phyloP scores from a whole-genome alignment of 1,140 invertebrate genomes.

The Drosophila pallidifrons region DNA sequence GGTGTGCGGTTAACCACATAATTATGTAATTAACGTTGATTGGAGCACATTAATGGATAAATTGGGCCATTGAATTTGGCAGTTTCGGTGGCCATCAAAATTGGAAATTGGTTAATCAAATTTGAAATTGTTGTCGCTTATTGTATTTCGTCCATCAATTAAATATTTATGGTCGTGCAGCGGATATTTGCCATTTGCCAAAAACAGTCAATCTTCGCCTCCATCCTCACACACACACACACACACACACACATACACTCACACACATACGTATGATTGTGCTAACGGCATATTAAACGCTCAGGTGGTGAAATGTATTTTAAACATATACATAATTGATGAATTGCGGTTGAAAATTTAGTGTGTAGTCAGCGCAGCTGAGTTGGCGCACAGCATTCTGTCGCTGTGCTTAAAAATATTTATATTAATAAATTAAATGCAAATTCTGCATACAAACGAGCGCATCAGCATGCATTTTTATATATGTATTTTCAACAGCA shows the following conservation, averaged over 20 bases:
- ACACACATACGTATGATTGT: conserved; percentile 12
- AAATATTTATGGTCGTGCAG: conserved; percentile 39
- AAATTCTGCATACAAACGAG: conserved; percentile 79
- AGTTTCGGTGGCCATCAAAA: conserved; percentile 21
- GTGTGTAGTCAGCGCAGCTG: conserved; percentile 1
- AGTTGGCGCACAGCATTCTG: background rate
- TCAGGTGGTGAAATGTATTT: conserved; percentile 29
- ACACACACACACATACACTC: conserved; percentile 11
- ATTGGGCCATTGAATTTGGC: conserved; percentile 34
- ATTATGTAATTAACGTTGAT: conserved; percentile 47
- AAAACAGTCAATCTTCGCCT: conserved; percentile 50
- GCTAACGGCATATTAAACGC: conserved; percentile 47
- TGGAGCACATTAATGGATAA: conserved; percentile 53
- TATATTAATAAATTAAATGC: conserved; percentile 80
- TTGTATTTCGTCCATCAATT: conserved; percentile 27
- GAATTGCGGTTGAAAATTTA: conserved; percentile 26
- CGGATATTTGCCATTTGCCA: conserved; percentile 32
- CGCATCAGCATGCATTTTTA: conserved; percentile 76
- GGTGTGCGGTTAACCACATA: conserved; percentile 56
- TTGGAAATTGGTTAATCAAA: conserved; percentile 50
- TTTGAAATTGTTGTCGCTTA: conserved; percentile 21
- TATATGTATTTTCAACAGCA: conserved; percentile 41
- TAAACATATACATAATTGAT: conserved; percentile 41
- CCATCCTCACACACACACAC: conserved; percentile 3
- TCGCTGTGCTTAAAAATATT: conserved; percentile 47